Conservation (phyloP, 1,140 invertebrate genomes). For the Papilio machaon region DNA sequence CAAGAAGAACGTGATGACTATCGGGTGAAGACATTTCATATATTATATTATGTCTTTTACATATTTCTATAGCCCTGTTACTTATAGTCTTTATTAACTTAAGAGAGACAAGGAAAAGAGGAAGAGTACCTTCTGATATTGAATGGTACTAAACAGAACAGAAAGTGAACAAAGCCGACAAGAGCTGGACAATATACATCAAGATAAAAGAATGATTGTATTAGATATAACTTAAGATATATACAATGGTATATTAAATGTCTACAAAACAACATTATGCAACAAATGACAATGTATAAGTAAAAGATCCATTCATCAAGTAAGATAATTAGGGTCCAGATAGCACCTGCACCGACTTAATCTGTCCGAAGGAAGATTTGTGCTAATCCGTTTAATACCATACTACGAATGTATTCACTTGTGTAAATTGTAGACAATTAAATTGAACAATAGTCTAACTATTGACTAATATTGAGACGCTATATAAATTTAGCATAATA, state of each 20-base stretch:
- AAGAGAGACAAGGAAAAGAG: background rate
- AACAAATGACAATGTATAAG: constrained; percentile 17
- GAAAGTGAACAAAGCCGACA: background rate
- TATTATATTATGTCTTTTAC: background rate
- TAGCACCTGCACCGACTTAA: constrained; percentile 52
- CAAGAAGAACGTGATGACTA: constrained; percentile 50
- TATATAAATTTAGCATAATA: no score
- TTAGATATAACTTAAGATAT: background rate
- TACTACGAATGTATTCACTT: background rate
- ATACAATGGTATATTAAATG: no score
- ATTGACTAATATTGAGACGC: background rate
- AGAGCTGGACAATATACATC: background rate
- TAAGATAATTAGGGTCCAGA: constrained; percentile 52
- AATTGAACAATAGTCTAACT: background rate
- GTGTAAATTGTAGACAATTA: background rate
- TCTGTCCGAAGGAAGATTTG: constrained; percentile 45
- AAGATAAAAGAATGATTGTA: background rate
- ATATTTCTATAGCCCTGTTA: background rate
- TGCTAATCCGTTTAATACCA: constrained; percentile 31
- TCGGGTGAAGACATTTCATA: background rate
- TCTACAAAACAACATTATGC: background rate
- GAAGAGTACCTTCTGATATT: background rate
- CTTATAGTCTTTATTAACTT: background rate
- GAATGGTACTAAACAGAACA: no score
- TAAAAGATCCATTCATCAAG: constrained; percentile 52